A percentile compares a stretch with the other conserved stretches of the same genome.
Conservation (phyloP, 2,113 vertebrate genomes). For the Syrrhaptes paradoxus region DNA sequence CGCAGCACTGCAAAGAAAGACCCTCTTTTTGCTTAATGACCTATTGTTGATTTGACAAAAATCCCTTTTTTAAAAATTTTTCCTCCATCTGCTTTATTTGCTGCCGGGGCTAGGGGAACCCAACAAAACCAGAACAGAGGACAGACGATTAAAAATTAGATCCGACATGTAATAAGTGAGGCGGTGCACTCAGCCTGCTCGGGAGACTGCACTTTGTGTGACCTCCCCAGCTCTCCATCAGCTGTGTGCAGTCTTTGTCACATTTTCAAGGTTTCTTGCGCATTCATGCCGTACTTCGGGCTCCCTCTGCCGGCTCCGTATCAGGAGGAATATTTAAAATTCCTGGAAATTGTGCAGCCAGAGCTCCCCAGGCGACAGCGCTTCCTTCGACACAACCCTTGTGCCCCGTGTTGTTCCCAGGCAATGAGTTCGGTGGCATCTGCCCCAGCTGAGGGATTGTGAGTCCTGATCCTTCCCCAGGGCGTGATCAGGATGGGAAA, state of each 20-base stretch:
- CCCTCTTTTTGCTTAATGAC: neutral
- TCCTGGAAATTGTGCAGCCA: neutral
- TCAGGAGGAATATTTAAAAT: neutral
- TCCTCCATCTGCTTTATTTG: conserved; percentile 3
- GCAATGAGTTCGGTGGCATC: neutral
- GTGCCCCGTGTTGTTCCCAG: neutral
- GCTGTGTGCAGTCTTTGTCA: conserved; percentile 14
- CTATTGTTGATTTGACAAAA: neutral
- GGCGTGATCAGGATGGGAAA: conserved; percentile 16
- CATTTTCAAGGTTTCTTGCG: neutral
- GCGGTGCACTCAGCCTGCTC: neutral
- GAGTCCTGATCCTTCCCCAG: neutral
- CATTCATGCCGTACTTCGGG: neutral
- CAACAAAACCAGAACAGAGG: neutral
- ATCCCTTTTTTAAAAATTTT: neutral
- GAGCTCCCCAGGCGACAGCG: neutral
- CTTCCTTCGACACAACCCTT: neutral
- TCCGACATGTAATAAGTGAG: neutral
- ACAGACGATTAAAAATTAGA: neutral
- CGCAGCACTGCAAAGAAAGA: neutral
- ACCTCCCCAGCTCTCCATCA: conserved; percentile 42
- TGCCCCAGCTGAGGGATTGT: neutral
- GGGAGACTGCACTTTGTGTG: conserved; percentile 31
- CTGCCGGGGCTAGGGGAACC: neutral
- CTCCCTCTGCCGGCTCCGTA: conserved; percentile 71